A percentile compares a stretch with the other conserved stretches of the same genome.
Evolutionary conservation across 2,888 invertebrate species (phyloP).

Genomic region (Agonopterix heracliana): DNA sequence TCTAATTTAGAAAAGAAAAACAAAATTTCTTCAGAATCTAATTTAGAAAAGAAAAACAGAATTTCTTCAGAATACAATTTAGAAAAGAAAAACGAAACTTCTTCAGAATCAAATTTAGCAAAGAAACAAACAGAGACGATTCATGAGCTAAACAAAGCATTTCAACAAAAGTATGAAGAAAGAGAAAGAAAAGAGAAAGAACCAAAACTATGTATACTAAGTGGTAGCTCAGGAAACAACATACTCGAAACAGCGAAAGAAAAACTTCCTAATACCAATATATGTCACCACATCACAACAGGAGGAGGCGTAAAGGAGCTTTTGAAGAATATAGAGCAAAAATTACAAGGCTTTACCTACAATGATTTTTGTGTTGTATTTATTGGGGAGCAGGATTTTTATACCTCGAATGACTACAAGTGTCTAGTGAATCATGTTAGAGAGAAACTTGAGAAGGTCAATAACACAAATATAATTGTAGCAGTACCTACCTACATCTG

Average conservation of each 20-base stretch:
- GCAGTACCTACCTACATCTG: neutral
- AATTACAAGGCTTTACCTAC: neutral
- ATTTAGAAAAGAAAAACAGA: too few species aligned
- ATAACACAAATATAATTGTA: neutral
- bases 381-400: constrained; percentile 1
- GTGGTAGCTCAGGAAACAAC: neutral
- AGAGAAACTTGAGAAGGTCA: neutral
- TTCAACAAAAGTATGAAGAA: neutral
- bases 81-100: too few species aligned
- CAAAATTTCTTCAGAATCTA: too few species aligned
- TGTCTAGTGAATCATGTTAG: neutral
- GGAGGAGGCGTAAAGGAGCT: neutral
- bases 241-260: neutral
- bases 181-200: neutral
- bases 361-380: constrained; percentile 3
- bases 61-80: too few species aligned
- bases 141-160: neutral
- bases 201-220: neutral
- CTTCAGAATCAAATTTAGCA: too few species aligned
- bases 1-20: too few species aligned
- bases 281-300: constrained; percentile 1
- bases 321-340: neutral
- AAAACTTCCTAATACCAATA: neutral
- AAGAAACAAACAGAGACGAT: neutral
- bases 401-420: neutral